Conservation (phyloP, 2,888 invertebrate genomes). For the Eristalis arbustorum region DNA sequence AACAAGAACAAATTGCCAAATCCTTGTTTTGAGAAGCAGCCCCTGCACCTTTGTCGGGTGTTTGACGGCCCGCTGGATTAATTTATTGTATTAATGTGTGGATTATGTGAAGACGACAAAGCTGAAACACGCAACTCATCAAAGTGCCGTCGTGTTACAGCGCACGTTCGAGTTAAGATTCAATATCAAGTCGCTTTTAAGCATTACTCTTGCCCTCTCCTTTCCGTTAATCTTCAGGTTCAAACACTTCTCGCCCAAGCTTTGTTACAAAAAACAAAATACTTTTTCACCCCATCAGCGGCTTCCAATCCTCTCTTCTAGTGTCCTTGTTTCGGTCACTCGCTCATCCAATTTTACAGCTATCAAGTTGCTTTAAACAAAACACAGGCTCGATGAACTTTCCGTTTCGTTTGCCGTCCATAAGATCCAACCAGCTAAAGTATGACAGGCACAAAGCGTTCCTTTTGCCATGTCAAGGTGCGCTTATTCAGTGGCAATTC, state of each 20-base stretch:
- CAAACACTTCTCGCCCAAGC: neutral
- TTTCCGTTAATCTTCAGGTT: no score
- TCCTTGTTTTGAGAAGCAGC: no score
- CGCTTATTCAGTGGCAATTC: neutral
- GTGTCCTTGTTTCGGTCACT: constrained; percentile 40
- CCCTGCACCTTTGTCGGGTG: no score
- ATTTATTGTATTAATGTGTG: no score
- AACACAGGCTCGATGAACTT: constrained; percentile 7
- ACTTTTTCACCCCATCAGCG: neutral
- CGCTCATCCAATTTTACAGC: constrained; percentile 23
- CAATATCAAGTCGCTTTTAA: no score
- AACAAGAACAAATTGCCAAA: no score
- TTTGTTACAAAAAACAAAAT: neutral
- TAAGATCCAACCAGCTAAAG: neutral
- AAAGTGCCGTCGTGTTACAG: no score
- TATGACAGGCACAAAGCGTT: constrained; percentile 9
- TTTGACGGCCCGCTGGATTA: no score
- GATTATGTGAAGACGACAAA: no score
- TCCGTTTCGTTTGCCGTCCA: neutral
- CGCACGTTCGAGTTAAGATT: no score
- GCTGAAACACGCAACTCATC: no score
- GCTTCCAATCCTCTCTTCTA: neutral
- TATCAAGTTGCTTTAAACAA: neutral
- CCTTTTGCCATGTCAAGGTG: constrained; percentile 1
- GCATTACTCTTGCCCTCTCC: no score